Base-by-base conservation (phyloP, 2,888 invertebrate species). In the Tetrapedia diversipes region DNA sequence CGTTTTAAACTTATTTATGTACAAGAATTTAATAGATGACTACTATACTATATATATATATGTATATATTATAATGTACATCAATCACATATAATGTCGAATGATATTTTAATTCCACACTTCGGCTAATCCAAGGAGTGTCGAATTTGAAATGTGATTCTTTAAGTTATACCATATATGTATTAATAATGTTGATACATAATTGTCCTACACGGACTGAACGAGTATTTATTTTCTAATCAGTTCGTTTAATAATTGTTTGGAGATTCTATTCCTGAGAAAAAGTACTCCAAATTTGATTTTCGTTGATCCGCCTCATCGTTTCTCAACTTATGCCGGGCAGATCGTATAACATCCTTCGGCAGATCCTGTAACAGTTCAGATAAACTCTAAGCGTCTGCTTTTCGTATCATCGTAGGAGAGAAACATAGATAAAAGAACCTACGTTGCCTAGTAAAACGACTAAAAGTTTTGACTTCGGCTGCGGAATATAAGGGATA, bases 221-320 rank as follows among this genome's bases (percentile, higher is more conserved):
- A 57, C 39, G 57, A 56, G 59, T 54, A 53, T 61, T 59, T 78
- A 54, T 61, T 57, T 77, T 51, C 37, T 19, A 49, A 51, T 53
- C 39, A 49, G 43, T 65, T 64, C 41, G 27, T 68, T 83, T 65
- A 84, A 70, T 84, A 84, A 56, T 72, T 70, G 43, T 82, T 78
- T 57, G 69, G 47, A 10, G 76, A 39, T 49, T 80, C 81, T 54
- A 73, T 59, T 43, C 76, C 74, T 11, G 80, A 69, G 10, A 69
- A 54, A 47, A 84, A 76, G 32, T 67, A 65, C 16, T 79, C 67
- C 54, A 71, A 27, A 2, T 76, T 61, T 66, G 60, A 43, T n/a
- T 65, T 77, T 51, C 76, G 72, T 69, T 67, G 72, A 37, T 59
- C 57, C 45, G 72, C 56, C 27, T 60, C 61, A 4, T 71, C 51